A percentile compares a stretch with the other conserved stretches of the same genome.
Conservation (phyloP, 2,113 vertebrate genomes). For the Mystacornis crossleyi region DNA sequence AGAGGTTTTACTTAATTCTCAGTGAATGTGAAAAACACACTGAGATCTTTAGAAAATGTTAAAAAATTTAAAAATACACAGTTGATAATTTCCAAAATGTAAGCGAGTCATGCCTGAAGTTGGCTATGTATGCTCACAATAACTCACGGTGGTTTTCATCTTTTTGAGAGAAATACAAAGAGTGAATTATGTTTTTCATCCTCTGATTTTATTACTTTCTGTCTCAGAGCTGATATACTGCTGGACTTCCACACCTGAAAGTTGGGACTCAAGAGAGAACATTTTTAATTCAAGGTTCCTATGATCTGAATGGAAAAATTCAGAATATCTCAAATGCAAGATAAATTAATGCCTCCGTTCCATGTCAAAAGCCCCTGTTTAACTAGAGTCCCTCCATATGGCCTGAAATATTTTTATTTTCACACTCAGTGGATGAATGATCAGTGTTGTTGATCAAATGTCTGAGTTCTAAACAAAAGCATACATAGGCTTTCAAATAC, state of each 20-base stretch:
- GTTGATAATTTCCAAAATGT: not conserved
- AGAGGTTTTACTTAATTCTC: not conserved
- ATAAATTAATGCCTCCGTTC: not conserved
- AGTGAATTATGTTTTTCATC: not conserved
- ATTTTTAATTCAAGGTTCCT: not conserved
- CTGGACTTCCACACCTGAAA: not conserved
- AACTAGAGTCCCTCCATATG: not conserved
- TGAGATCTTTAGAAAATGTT: not conserved
- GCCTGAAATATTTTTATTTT: not conserved
- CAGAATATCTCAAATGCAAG: not conserved
- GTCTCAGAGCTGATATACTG: not conserved
- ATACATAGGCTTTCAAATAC: not conserved
- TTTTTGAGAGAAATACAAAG: not conserved
- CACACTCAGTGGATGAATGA: not conserved
- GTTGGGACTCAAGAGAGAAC: not conserved
- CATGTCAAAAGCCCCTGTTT: not conserved
- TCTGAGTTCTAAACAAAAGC: not conserved
- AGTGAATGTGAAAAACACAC: not conserved
- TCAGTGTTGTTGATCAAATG: not conserved
- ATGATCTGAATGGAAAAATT: not conserved
- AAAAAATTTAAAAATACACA: not conserved
- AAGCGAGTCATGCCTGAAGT: not conserved
- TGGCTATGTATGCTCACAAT: not conserved
- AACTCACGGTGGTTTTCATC: not conserved
- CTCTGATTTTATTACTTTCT: not conserved